Percentiles rank a stretch among this genome's conserved stretches.
These are phyloP conservation scores for Acanthosepion pharaonis DNA, from an alignment of 2,888 invertebrate genomes.

Conservation along the genomic window DNA sequence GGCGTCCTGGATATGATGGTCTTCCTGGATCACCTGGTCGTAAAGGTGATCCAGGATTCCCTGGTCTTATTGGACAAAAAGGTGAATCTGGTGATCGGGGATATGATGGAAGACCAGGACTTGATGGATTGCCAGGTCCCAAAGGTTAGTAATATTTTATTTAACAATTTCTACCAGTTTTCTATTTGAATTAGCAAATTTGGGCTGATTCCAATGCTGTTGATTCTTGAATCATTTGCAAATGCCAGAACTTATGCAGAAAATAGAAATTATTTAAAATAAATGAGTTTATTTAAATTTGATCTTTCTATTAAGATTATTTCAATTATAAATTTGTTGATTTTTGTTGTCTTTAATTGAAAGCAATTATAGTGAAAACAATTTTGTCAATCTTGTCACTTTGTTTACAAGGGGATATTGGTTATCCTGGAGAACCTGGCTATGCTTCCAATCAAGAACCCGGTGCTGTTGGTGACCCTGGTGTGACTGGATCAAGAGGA, in stretches of 20 bases:
- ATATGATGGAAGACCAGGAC: conserved; percentile 53
- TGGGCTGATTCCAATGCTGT: too few relatives aligned
- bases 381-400: not conserved
- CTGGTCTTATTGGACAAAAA: conserved; percentile 41
- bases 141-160: not conserved
- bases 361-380: too few relatives aligned
- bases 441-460: conserved; percentile 43
- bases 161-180: not conserved
- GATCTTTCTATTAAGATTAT: too few relatives aligned
- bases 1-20: conserved; percentile 37
- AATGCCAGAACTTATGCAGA: too few relatives aligned
- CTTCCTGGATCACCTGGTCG: conserved; percentile 48
- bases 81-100: conserved; percentile 57
- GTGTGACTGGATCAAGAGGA: conserved; percentile 54
- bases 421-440: conserved; percentile 56
- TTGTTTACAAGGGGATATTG: conserved; percentile 55
- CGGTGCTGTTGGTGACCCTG: conserved; percentile 56
- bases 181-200: too few relatives aligned
- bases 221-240: too few relatives aligned
- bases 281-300: too few relatives aligned
- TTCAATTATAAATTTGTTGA: too few relatives aligned
- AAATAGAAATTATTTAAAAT: too few relatives aligned
- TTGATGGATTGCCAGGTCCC: conserved; percentile 51
- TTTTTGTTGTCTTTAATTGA: too few relatives aligned
- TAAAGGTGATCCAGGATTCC: conserved; percentile 35